Conservation (phyloP, 2,113 vertebrate species). For the Blennius ocellaris region DNA sequence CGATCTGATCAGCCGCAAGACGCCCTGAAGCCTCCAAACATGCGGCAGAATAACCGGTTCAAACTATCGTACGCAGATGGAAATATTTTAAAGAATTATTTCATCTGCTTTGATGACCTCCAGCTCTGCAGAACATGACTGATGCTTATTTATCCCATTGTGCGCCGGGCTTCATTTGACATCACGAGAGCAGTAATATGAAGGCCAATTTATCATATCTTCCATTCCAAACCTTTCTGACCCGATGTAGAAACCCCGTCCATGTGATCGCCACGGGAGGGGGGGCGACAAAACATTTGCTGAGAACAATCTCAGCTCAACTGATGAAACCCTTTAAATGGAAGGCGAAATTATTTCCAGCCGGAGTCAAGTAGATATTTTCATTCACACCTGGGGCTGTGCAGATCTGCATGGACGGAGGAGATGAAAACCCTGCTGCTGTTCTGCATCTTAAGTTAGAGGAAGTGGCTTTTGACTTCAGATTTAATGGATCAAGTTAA, state of each 20-base stretch:
- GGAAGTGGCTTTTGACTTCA: too few species aligned
- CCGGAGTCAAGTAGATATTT: not conserved
- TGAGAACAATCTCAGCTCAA: constrained; percentile 6
- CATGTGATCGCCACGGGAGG: not conserved
- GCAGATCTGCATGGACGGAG: not conserved
- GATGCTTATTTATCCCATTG: not conserved
- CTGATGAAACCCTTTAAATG: constrained; percentile 1
- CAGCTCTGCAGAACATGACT: not conserved
- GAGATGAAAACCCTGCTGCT: not conserved
- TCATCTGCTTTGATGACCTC: too few species aligned
- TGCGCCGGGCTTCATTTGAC: not conserved
- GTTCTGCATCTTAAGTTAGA: too few species aligned
- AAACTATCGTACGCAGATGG: not conserved
- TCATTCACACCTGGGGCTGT: not conserved
- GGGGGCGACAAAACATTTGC: not conserved
- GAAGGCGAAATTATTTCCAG: constrained; percentile 4
- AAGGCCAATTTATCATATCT: not conserved
- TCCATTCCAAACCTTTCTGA: not conserved
- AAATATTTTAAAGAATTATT: not conserved
- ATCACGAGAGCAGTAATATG: not conserved
- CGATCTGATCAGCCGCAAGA: constrained; percentile 8
- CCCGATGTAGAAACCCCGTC: not conserved
- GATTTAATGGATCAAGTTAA: too few species aligned
- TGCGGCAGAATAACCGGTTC: not conserved
- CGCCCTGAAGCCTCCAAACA: constrained; percentile 11